Percentiles rank a stretch among this genome's conserved stretches.
Evolutionary conservation across 2,797 vertebrate species (phyloP).

Genomic region (Acrocephalus scirpaceus): DNA sequence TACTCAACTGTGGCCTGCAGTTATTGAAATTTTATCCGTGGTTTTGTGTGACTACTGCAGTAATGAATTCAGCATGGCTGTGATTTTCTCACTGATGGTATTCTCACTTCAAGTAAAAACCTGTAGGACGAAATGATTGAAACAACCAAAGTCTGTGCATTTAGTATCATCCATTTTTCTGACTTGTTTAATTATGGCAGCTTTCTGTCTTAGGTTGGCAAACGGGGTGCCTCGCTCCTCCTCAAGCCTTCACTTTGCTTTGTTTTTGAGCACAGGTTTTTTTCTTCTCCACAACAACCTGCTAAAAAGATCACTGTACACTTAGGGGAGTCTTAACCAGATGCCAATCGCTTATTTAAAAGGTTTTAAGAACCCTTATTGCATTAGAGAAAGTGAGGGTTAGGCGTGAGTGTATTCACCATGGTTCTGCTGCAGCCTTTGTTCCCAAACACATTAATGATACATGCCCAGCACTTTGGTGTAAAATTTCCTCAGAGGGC

Average conservation of each 20-base stretch:
- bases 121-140: slow-evolving; percentile 77
- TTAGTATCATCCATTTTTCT: slow-evolving; percentile 52
- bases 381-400: slow-evolving; percentile 26
- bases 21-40: slow-evolving; percentile 99
- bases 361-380: slow-evolving; percentile 49
- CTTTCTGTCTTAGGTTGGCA: slow-evolving; percentile 27
- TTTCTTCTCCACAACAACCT: slow-evolving; percentile 56
- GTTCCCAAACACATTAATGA: slow-evolving; percentile 30
- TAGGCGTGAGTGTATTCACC: background rate
- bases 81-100: slow-evolving; percentile 90
- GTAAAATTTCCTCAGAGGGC: slow-evolving; percentile 18
- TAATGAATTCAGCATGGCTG: slow-evolving; percentile 98
- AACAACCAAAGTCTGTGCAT: slow-evolving; percentile 60
- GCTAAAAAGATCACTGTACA: slow-evolving; percentile 56
- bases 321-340: slow-evolving; percentile 47
- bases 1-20: slow-evolving; percentile 99
- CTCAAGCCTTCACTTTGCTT: background rate
- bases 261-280: slow-evolving; percentile 23
- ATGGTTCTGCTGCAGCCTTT: slow-evolving; percentile 23
- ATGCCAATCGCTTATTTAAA: slow-evolving; percentile 63
- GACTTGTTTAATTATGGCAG: slow-evolving; percentile 59
- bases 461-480: background rate
- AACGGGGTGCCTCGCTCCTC: background rate
- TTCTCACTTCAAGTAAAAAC: slow-evolving; percentile 85
- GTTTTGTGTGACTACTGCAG: slow-evolving; percentile 97